Conservation (phyloP, 1,140 invertebrate species). For the Panonychus citri region DNA sequence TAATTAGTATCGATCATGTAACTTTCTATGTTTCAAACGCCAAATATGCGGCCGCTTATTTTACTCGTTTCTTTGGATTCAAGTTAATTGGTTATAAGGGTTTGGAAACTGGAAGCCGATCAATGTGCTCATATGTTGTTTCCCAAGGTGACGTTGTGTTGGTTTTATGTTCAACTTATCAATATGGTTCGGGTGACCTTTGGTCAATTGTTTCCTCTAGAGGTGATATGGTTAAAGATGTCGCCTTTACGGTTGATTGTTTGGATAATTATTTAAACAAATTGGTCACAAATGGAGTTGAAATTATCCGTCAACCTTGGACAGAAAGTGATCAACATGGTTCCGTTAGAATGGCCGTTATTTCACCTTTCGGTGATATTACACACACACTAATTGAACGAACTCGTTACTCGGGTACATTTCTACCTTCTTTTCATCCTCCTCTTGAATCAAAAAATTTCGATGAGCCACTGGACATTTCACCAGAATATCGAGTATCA, state of each 20-base stretch:
- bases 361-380: slow-evolving; percentile 93
- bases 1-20: slow-evolving; percentile 44
- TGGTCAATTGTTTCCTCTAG: slow-evolving; percentile 49
- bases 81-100: slow-evolving; percentile 74
- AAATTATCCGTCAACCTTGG: slow-evolving; percentile 2
- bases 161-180: slow-evolving; percentile 51
- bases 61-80: slow-evolving; percentile 75
- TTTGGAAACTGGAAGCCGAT: slow-evolving; percentile 72
- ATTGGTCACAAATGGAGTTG: not conserved
- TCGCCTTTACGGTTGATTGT: slow-evolving; percentile 85
- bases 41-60: slow-evolving; percentile 84
- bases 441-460: too few species aligned
- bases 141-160: slow-evolving; percentile 80
- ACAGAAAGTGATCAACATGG: slow-evolving; percentile 4
- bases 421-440: slow-evolving; percentile 62
- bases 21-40: slow-evolving; percentile 95
- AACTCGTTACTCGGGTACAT: slow-evolving; percentile 51
- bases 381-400: slow-evolving; percentile 85
- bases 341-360: slow-evolving; percentile 48
- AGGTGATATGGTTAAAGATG: slow-evolving; percentile 88
- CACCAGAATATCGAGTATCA: slow-evolving; percentile 22
- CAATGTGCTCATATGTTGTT: slow-evolving; percentile 62
- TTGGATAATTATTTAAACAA: slow-evolving; percentile 30
- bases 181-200: slow-evolving; percentile 25
- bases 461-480: slow-evolving; percentile 12